These are phyloP conservation scores for Erebia epiphron DNA, from an alignment of 2,888 invertebrate species.

Conservation along the genomic window DNA sequence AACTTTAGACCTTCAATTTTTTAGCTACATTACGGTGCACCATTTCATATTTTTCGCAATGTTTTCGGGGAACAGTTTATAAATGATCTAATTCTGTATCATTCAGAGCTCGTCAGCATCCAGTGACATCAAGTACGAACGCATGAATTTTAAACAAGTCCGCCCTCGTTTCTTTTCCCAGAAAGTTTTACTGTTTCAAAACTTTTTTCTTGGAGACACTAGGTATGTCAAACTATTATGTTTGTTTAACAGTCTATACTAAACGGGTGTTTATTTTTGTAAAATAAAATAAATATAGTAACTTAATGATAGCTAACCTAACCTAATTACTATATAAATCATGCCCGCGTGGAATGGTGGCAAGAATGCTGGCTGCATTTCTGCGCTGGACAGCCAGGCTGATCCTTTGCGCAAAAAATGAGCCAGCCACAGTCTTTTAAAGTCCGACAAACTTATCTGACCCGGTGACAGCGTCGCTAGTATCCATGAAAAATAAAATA, in stretches of 20 bases:
- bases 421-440: no score
- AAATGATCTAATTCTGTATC: slow-evolving; percentile 56
- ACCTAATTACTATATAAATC: no score
- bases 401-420: no score
- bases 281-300: no score
- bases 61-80: slow-evolving; percentile 22
- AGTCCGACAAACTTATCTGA: no score
- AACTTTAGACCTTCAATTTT: background rate
- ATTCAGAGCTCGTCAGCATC: slow-evolving; percentile 54
- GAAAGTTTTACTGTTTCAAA: slow-evolving; percentile 74
- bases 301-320: no score
- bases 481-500: no score
- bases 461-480: no score
- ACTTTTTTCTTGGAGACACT: slow-evolving; percentile 68
- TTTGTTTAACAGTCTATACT: background rate
- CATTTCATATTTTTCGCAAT: slow-evolving; percentile 9
- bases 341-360: no score
- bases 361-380: no score
- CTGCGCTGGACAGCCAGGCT: no score
- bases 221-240: slow-evolving; percentile 42
- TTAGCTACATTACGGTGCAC: background rate
- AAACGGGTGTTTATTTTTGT: no score
- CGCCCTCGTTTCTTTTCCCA: slow-evolving; percentile 71
- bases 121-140: slow-evolving; percentile 68
- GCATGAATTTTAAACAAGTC: slow-evolving; percentile 69